A percentile compares a stretch with the other conserved stretches of the same genome.
Conservation (phyloP, 2,888 invertebrate genomes). For the Mesochorus sp. region DNA sequence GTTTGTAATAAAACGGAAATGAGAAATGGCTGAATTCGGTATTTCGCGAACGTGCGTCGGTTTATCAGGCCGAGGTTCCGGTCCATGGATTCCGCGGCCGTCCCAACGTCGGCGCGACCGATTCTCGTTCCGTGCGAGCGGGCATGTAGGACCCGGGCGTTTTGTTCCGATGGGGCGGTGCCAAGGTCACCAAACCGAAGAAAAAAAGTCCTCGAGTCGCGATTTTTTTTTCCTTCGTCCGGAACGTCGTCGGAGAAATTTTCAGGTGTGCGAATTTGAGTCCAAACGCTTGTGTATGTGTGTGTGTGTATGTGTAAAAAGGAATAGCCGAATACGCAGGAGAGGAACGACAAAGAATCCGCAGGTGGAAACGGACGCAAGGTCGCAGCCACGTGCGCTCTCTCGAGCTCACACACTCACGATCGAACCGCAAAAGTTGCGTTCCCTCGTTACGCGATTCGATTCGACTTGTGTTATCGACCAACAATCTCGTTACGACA, state of each 20-base stretch:
- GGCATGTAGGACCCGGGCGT: conserved; percentile 50
- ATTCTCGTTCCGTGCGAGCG: conserved; percentile 52
- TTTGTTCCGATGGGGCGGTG: conserved; percentile 58
- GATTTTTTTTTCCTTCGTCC: neutral
- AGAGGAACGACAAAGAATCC: conserved; percentile 29
- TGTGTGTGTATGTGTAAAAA: neutral
- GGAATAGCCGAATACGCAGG: neutral
- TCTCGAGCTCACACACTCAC: conserved; percentile 21
- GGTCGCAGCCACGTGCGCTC: conserved; percentile 51
- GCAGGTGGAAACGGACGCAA: conserved; percentile 60
- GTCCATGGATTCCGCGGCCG: conserved; percentile 35
- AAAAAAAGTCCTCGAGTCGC: conserved; percentile 29
- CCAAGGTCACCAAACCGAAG: conserved; percentile 52
- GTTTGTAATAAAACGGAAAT: conserved; percentile 41
- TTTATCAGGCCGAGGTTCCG: conserved; percentile 53
- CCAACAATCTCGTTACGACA: conserved; percentile 62
- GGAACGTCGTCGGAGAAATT: neutral
- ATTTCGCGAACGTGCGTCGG: neutral
- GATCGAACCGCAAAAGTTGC: conserved; percentile 50
- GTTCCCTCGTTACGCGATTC: conserved; percentile 58
- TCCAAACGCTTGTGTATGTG: too few species aligned
- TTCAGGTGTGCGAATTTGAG: too few species aligned
- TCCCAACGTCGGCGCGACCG: neutral
- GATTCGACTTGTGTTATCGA: conserved; percentile 52
- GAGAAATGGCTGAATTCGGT: conserved; percentile 14